Percentiles rank a stretch among this genome's conserved stretches.
phyloP scores from a whole-genome alignment of 1,140 invertebrate genomes.

The Drepana arcuata region DNA sequence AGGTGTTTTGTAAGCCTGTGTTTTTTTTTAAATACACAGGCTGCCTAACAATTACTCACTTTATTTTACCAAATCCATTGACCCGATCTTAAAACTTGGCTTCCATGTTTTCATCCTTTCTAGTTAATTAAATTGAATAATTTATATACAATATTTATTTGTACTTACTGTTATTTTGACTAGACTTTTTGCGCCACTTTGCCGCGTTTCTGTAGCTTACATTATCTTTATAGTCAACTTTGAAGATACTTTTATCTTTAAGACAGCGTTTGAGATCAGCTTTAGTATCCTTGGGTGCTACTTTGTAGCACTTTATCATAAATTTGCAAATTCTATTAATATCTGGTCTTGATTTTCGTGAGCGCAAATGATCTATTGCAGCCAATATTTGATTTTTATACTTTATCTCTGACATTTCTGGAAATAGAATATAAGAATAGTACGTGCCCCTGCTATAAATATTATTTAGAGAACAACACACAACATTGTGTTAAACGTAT shows the following conservation, averaged over 20 bases:
- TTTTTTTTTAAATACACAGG: no score
- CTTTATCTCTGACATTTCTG: constrained; percentile 73
- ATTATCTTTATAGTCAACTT: constrained; percentile 90
- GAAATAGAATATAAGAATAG: constrained; percentile 21
- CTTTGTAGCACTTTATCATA: constrained; percentile 80
- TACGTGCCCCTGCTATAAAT: no score
- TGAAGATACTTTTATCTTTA: constrained; percentile 82
- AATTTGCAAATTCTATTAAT: constrained; percentile 87
- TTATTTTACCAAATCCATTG: no score
- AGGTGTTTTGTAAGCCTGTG: no score
- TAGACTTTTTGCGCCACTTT: constrained; percentile 75
- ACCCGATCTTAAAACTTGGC: no score
- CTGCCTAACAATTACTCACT: no score
- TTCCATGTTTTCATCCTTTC: no score
- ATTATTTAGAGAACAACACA: background rate
- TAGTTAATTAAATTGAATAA: no score
- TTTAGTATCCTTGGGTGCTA: constrained; percentile 81
- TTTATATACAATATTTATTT: no score
- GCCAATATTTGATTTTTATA: constrained; percentile 84
- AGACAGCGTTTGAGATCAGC: constrained; percentile 82
- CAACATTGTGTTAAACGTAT: background rate
- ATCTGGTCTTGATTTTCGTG: constrained; percentile 87
- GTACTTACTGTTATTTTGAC: constrained; percentile 48
- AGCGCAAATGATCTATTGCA: constrained; percentile 86
- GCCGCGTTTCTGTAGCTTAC: constrained; percentile 87